These are phyloP conservation scores for Orchesella cincta DNA, from an alignment of 1,140 invertebrate genomes.

Conservation along the genomic window DNA sequence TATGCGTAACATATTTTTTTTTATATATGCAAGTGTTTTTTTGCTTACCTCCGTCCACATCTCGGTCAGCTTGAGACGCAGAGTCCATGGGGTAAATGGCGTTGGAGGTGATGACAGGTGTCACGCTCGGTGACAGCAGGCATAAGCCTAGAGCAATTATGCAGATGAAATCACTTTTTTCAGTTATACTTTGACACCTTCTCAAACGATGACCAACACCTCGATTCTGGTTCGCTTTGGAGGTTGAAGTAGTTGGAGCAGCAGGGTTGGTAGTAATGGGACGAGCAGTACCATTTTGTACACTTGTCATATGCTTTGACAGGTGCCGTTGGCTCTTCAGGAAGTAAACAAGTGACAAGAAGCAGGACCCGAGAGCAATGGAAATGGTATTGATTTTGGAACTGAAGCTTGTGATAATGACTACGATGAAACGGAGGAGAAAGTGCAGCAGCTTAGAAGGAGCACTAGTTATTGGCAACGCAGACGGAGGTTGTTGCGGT, in stretches of 20 bases:
- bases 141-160: conserved; percentile 46
- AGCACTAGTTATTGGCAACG: not conserved
- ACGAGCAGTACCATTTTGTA: not conserved
- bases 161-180: conserved; percentile 51
- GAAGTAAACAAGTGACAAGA: not conserved
- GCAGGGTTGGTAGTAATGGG: not conserved
- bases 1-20: not conserved
- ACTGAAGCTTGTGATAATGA: not conserved
- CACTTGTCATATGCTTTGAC: not conserved
- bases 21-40: not conserved
- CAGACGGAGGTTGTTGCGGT: not conserved
- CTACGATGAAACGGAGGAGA: not conserved
- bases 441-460: not conserved
- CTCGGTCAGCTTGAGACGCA: not conserved
- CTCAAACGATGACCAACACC: conserved; percentile 6
- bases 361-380: too few relatives aligned
- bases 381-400: not conserved
- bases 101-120: conserved; percentile 49
- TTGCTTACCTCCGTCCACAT: conserved; percentile 15
- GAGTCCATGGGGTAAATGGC: conserved; percentile 24
- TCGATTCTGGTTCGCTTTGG: not conserved
- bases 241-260: not conserved
- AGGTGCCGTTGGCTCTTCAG: not conserved
- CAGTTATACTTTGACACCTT: conserved; percentile 49
- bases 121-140: conserved; percentile 45